A percentile compares a stretch with the other conserved stretches of the same genome.
These are phyloP conservation scores for Semotilus atromaculatus DNA, from an alignment of 2,797 vertebrate species.

Conservation along the genomic window DNA sequence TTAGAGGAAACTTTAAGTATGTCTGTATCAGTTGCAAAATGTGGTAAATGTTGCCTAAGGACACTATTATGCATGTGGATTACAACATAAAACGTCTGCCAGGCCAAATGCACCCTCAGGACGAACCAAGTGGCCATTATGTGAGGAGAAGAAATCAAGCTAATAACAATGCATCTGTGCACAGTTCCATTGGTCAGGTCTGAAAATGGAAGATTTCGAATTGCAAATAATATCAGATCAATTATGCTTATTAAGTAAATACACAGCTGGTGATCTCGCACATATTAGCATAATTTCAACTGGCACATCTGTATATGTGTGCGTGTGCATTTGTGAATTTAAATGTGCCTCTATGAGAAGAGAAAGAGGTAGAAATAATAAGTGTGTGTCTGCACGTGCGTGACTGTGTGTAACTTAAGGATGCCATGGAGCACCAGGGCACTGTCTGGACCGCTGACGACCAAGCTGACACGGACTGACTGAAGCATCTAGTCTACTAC, in stretches of 20 bases:
- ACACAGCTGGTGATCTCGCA: conserved; percentile 39
- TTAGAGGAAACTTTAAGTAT: background rate
- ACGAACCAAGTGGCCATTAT: conserved; percentile 8
- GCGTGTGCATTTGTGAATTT: background rate
- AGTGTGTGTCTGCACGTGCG: conserved; percentile 26
- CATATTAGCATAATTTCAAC: conserved; percentile 20
- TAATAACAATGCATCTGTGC: conserved; percentile 11
- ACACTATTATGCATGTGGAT: conserved; percentile 17
- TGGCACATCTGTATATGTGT: conserved; percentile 25
- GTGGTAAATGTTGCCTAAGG: conserved; percentile 2
- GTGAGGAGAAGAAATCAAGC: conserved; percentile 11
- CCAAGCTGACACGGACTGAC: conserved; percentile 48
- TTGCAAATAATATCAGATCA: conserved; percentile 42
- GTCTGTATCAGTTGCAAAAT: conserved; percentile 13
- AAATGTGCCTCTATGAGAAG: background rate
- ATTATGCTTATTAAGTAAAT: conserved; percentile 39
- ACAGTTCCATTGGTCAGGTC: conserved; percentile 7
- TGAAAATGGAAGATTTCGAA: conserved; percentile 14
- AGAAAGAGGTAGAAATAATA: background rate
- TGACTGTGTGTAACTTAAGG: conserved; percentile 34
- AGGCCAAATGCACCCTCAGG: conserved; percentile 2
- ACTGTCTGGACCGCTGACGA: conserved; percentile 55
- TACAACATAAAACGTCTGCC: conserved; percentile 21
- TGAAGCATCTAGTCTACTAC: conserved; percentile 34
- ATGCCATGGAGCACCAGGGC: conserved; percentile 49